Conservation (phyloP, 1,140 invertebrate genomes). For the Pogonognathellus flavescens region DNA sequence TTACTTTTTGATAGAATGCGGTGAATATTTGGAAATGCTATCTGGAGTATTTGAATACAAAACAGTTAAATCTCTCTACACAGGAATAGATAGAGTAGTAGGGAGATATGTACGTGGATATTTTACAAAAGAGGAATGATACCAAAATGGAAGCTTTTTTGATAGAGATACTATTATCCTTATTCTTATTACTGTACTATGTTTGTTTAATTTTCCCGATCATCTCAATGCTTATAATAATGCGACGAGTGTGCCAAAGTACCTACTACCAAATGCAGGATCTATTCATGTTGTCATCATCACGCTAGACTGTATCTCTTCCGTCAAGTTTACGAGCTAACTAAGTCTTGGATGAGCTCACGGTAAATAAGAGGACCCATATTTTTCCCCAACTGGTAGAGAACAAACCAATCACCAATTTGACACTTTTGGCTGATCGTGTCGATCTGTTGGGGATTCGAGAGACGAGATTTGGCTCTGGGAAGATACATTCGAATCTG, state of each 20-base stretch:
- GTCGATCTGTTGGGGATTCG: conserved; percentile 79
- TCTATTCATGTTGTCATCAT: background rate
- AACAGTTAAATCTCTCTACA: too few species aligned
- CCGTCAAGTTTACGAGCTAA: conserved; percentile 81
- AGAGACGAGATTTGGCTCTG: conserved; percentile 83
- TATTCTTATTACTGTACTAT: background rate
- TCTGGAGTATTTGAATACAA: too few species aligned
- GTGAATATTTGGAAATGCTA: too few species aligned
- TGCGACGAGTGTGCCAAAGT: conserved; percentile 38
- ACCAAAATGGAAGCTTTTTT: conserved; percentile 18
- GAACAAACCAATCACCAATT: conserved; percentile 93
- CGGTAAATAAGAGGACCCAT: conserved; percentile 91
- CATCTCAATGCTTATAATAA: conserved; percentile 6
- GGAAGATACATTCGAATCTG: conserved; percentile 81
- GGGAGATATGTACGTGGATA: background rate
- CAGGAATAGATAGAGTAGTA: too few species aligned
- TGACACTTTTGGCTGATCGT: conserved; percentile 84
- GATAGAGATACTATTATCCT: background rate
- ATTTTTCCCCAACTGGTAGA: conserved; percentile 92
- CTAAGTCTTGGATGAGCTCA: conserved; percentile 85
- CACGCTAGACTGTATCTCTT: conserved; percentile 73
- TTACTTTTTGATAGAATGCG: background rate
- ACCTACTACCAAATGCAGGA: conserved; percentile 38
- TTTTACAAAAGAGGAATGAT: conserved; percentile 6
- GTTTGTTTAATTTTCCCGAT: background rate